These are phyloP conservation scores for Piscicola geometra DNA, from an alignment of 2,888 invertebrate genomes.

Conservation along the genomic window DNA sequence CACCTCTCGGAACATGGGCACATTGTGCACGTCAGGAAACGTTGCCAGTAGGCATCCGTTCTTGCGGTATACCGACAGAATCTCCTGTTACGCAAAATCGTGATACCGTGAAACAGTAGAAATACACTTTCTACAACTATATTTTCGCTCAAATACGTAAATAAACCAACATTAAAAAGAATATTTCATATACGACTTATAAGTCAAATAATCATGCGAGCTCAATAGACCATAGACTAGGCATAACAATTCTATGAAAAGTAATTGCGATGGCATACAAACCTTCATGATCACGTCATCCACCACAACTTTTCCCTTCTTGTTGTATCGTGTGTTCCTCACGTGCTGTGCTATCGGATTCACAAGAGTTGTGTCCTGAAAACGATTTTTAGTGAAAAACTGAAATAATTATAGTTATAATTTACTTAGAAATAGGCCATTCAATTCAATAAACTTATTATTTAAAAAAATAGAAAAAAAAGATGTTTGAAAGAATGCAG, in stretches of 20 bases:
- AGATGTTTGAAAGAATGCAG: no score
- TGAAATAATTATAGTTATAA: background rate
- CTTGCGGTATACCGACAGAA: constrained; percentile 4
- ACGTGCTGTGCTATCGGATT: constrained; percentile 1
- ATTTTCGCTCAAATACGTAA: background rate
- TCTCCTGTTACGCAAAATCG: background rate
- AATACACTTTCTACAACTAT: no score
- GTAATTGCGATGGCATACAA: no score
- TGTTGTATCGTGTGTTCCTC: background rate
- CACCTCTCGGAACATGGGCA: constrained; percentile 19
- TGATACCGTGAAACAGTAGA: background rate
- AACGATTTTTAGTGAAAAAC: background rate
- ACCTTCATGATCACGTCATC: background rate
- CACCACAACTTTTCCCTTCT: background rate
- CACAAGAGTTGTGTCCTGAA: background rate
- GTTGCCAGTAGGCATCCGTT: constrained; percentile 21
- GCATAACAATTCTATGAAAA: no score
- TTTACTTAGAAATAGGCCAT: no score
- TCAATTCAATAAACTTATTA: no score
- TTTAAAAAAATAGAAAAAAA: no score
- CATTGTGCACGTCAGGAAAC: constrained; percentile 21
- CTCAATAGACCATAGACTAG: no score
- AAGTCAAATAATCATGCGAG: no score
- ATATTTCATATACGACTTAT: background rate
- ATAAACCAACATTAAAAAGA: background rate